A percentile compares a stretch with the other conserved stretches of the same genome.
Evolutionary conservation across 2,797 vertebrate genomes (phyloP).

Genomic region (Ficedula albicollis): DNA sequence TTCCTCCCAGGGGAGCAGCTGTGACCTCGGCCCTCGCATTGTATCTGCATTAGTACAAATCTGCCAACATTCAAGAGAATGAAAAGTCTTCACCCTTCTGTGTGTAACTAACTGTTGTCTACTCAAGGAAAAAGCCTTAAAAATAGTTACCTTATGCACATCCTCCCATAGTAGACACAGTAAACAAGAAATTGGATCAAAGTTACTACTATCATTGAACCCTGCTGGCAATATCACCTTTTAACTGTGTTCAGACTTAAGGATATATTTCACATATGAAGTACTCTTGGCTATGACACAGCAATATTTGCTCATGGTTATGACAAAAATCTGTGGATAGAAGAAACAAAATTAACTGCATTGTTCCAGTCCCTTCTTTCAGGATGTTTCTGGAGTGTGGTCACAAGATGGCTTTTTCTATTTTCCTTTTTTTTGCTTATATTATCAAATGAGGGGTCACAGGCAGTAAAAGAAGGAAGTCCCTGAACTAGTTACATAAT

Average conservation of each 20-base stretch:
- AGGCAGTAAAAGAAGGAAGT: background rate
- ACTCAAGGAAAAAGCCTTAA: background rate
- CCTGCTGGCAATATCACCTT: background rate
- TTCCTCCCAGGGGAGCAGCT: background rate
- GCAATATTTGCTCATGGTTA: background rate
- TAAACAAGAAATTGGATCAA: background rate
- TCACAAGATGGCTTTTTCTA: background rate
- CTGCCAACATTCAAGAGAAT: background rate
- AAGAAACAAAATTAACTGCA: background rate
- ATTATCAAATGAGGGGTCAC: background rate
- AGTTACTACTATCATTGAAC: background rate
- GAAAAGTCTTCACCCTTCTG: background rate
- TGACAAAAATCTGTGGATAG: background rate
- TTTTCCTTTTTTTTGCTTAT: background rate
- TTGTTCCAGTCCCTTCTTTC: background rate
- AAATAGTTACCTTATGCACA: background rate
- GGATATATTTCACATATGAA: background rate
- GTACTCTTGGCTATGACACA: background rate
- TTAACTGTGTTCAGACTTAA: background rate
- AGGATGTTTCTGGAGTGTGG: background rate
- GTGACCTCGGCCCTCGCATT: accelerated
- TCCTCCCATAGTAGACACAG: background rate
- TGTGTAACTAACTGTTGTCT: background rate
- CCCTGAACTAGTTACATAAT: background rate
- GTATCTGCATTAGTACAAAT: background rate